Percentiles rank a stretch among this genome's conserved stretches.
Conservation (phyloP, 2,797 vertebrate species). For the Sylvia borin region DNA sequence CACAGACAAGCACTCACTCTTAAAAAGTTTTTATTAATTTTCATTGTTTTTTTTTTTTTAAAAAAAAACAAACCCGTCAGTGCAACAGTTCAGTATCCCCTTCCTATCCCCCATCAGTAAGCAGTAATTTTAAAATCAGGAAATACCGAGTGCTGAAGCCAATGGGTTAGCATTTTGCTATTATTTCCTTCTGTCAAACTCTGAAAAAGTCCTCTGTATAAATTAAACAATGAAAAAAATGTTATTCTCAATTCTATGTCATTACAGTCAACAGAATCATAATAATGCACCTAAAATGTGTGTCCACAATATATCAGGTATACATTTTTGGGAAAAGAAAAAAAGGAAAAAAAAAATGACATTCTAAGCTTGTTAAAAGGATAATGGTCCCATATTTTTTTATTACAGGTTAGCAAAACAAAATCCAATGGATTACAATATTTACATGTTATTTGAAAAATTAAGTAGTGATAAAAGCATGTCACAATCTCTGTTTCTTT, state of each 20-base stretch:
- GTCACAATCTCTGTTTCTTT: constrained; percentile 87
- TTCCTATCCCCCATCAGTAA: constrained; percentile 74
- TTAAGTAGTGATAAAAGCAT: constrained; percentile 93
- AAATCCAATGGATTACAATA: constrained; percentile 99
- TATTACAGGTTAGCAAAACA: constrained; percentile 99
- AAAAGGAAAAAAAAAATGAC: constrained; percentile 74
- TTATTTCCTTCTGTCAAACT: constrained; percentile 83
- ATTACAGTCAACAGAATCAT: constrained; percentile 84
- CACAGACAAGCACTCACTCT: constrained; percentile 68
- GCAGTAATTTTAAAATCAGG: constrained; percentile 78
- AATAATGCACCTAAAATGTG: constrained; percentile 83
- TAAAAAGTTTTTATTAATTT: constrained; percentile 85
- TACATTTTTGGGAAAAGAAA: constrained; percentile 74
- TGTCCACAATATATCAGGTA: constrained; percentile 80
- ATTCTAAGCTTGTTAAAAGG: constrained; percentile 83
- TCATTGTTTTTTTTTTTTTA: constrained; percentile 79
- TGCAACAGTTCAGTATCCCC: constrained; percentile 81
- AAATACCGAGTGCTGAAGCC: constrained; percentile 81
- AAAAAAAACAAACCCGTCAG: constrained; percentile 80
- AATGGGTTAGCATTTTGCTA: constrained; percentile 82
- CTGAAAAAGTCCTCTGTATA: constrained; percentile 85
- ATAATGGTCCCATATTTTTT: constrained; percentile 92
- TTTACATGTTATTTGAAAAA: constrained; percentile 98
- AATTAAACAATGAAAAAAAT: constrained; percentile 83
- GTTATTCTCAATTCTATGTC: constrained; percentile 82